Evolutionary conservation across 2,797 vertebrate species (phyloP).

Genomic region (Liparis tanakae): DNA sequence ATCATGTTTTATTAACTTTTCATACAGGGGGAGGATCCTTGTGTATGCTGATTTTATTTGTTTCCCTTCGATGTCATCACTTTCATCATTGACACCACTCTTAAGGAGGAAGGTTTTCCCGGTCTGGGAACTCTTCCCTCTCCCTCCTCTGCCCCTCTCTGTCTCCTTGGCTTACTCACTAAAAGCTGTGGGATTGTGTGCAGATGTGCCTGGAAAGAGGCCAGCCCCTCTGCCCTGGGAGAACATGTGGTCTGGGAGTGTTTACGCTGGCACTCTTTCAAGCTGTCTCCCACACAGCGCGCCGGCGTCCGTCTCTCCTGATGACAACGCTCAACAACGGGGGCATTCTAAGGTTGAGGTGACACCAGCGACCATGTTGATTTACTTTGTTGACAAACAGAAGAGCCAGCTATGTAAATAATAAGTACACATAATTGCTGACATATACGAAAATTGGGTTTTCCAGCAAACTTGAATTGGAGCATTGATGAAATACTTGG

Average conservation of each 20-base stretch:
- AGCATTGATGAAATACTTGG: not conserved
- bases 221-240: conserved; percentile 84
- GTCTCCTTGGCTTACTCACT: conserved; percentile 70
- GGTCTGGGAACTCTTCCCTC: conserved; percentile 70
- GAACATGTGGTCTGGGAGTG: conserved; percentile 87
- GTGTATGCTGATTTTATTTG: conserved; percentile 8
- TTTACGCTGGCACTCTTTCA: conserved; percentile 85
- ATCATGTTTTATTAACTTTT: conserved; percentile 6
- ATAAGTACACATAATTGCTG: not conserved
- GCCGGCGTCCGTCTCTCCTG: conserved; percentile 70
- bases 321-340: conserved; percentile 68
- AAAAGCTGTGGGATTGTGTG: conserved; percentile 81
- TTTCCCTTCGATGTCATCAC: conserved; percentile 46
- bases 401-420: conserved; percentile 26
- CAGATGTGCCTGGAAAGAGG: conserved; percentile 86
- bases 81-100: conserved; percentile 42
- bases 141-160: conserved; percentile 47
- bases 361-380: conserved; percentile 54
- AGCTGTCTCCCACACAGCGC: conserved; percentile 82
- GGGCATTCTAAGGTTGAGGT: conserved; percentile 65
- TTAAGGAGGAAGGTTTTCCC: conserved; percentile 59
- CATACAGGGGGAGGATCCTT: conserved; percentile 5
- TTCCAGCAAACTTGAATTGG: conserved; percentile 6
- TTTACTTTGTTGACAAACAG: conserved; percentile 43
- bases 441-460: not conserved